Evolutionary conservation across 64 coral and sea anemone genomes (phyloP), one percentile per base, ranked within the genome.

Genomic region (Montipora foliosa): DNA sequence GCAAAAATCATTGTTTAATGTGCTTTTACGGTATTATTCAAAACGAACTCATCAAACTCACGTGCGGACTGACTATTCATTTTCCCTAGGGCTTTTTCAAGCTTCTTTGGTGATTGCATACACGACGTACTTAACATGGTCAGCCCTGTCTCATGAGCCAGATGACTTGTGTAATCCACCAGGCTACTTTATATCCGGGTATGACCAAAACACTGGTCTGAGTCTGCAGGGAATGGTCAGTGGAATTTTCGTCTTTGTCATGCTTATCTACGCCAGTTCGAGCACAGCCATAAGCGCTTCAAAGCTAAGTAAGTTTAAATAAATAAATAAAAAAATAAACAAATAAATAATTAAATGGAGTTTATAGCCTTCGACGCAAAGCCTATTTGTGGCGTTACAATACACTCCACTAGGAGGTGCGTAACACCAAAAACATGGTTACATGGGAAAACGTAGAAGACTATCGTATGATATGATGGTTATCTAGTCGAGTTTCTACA

Each of bases 241-340:
- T 73, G 57, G 83, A 81, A 61, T 95, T 20, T 79, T 92, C 15
- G 47, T 79, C 10, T 95, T 95, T 88, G 69, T 87, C 84, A 88
- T 88, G 90, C 94, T 95, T 21, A 79, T 95, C 75, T 95, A 92
- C 67, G 94, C 90, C 12, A 92, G 94, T 75, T 77, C 88, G 16
- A 80, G 87, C 8, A 52, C 94, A 21, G 76, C 77, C 13, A 78
- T 70, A 64, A 83, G 59, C 46, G 75, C 83, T 47, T 95, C 83
- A 83, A 88, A 74, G 21, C 71, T 88, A 75, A 85, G 58, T 66
- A 89, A 84, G 24, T 69, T 78, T 3, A 16, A 5, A 2, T 46
- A 59, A 19, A 19, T 48, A 67, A 46, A 12, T 60, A 17, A 68
- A 60, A 1, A 13, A 13, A 60, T 7, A 60, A 68, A 9, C 0